Evolutionary conservation across 2,888 invertebrate species (phyloP), one percentile per base, ranked within the genome.

Genomic region (Spisula subtruncata): DNA sequence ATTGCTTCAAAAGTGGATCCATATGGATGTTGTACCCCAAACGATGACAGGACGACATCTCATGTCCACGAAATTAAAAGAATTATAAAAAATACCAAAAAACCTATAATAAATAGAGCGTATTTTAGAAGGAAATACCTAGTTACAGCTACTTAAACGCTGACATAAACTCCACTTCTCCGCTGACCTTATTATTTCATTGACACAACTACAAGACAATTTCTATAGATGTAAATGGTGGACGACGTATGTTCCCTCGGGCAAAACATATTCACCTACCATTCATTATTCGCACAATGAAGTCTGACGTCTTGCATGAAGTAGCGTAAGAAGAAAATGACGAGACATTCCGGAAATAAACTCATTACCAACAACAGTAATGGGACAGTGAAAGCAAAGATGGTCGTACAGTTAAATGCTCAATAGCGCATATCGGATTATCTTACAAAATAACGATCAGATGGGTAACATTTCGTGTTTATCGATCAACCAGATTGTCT

Each of bases 291-390:
- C 75, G 75, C 18, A 32, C 75, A 75, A 75, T 32, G 32, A 75
- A 25, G 35, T 75, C 2, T 5, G 10, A 12, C 18, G 14, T 75
- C 75, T 41, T 75, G 29, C 32, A 35, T 12, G 32, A 75, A 75
- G 32, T 75, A 32, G 12, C 4, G 5, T 35, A 35, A 18, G 32
- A 32, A 4, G 75, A 75, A 75, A 35, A 35, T 75, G 75, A 35
- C 35, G 35, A 75, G 75, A 75, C 35, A 66, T 18, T 75, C 75
- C 18, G 75, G 25, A 32, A 18, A 75, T 75, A 75, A 75, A 75
- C 25, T 18, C 32, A 32, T 75, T 32, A 75, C 32, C 16, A 75
- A 35, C 18, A 20, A 32, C 14, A 14, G 75, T 75, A 75, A 35
- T 75, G 29, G 75, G 16, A 25, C 18, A n/a, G 60, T n/a, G 8